Base-by-base conservation (phyloP, 2,113 vertebrate genomes). In the Manacus vitellinus region DNA sequence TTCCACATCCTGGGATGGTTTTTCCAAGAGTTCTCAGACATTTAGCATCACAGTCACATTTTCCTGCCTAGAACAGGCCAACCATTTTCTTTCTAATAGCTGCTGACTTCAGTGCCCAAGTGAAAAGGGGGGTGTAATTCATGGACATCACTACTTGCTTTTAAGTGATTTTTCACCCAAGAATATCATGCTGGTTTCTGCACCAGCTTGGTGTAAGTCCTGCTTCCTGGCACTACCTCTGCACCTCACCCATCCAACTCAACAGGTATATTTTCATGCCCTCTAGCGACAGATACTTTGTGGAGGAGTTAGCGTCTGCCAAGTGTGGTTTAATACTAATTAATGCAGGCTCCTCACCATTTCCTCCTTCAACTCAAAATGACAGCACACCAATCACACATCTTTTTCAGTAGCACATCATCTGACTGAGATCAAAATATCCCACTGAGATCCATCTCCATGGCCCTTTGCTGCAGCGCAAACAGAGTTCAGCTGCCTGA, bases 311-410 rank as follows among this genome's bases (percentile, higher is more conserved):
- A 44, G 58, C 3, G 1, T 77, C 85, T 94, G 85, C 82, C 93
- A 92, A 43, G 55, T 59, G 27, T n/a, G 33, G 67, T 73, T 92
- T 79, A 73, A 83, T 62, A 70, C 43, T 73, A 85, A 82, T 88
- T 85, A 83, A 93, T 73, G 83, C 71, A 85, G 81, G 71, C 67
- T 94, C 41, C 78, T 92, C 2, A 4, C 54, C 85, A 46, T 83
- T 79, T 93, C 92, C 61, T 92, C 37, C 74, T 95, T 59, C 82
- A 88, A n/a, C 74, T 85, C 58, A 83, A 85, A 93, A 75, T 3
- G 1, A 25, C 66, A 65, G n/a, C 2, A 3, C 67, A 66, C 28
- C n/a, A 47, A 63, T 75, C 46, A 41, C 33, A 67, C 18, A 14
- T 16, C 52, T 65, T 91, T 87, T 84, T 49, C 70, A 61, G 37